Conservation (phyloP, 2,797 vertebrate species). For the Graptemys geographica region DNA sequence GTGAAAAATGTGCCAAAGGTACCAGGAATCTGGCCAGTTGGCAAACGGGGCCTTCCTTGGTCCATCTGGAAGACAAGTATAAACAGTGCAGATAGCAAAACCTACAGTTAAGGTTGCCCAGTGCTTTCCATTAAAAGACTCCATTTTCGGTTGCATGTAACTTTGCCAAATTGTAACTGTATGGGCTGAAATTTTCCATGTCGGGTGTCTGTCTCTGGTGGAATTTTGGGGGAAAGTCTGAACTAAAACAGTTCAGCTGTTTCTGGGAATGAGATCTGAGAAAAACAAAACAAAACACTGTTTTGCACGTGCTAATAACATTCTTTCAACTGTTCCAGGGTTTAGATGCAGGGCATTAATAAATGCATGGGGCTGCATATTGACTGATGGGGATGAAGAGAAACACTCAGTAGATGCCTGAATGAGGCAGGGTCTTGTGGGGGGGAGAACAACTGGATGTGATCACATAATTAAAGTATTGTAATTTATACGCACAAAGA, state of each 20-base stretch:
- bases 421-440: neutral
- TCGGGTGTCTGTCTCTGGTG: neutral
- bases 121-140: neutral
- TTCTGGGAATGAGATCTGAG: neutral
- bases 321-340: neutral
- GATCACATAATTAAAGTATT: neutral
- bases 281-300: too few relatives aligned
- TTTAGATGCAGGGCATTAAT: neutral
- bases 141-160: neutral
- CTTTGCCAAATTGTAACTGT: neutral
- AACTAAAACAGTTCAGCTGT: neutral
- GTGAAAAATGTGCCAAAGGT: slow-evolving; percentile 61
- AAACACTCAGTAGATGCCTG: neutral
- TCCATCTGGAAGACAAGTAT: neutral
- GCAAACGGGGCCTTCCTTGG: slow-evolving; percentile 16
- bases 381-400: neutral
- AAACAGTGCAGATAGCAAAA: neutral
- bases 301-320: neutral
- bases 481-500: neutral
- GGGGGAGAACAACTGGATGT: neutral
- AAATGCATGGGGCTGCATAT: neutral
- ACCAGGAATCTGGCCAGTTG: slow-evolving; percentile 40
- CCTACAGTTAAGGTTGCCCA: too few relatives aligned
- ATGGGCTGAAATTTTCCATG: too few relatives aligned
- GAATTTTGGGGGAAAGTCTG: neutral